Percentiles rank a stretch among this genome's conserved stretches.
Evolutionary conservation across 2,888 invertebrate genomes (phyloP).

Genomic region (Dryadula phaetusa): DNA sequence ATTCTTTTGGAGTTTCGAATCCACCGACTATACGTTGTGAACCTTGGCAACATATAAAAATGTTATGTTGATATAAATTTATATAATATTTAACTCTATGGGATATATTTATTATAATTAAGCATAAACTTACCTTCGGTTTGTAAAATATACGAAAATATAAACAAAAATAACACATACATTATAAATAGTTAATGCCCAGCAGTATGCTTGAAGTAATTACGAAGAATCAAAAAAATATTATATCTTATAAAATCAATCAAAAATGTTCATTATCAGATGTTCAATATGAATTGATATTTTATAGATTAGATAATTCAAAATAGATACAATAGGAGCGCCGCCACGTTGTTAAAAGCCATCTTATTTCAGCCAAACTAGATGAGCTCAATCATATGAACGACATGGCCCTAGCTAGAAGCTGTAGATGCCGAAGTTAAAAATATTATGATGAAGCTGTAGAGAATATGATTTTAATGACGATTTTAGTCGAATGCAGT

Average conservation of each 20-base stretch:
- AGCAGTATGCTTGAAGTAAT: slow-evolving; percentile 1
- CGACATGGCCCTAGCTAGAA: no score
- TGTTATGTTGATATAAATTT: not conserved
- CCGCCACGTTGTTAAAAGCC: not conserved
- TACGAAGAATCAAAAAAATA: slow-evolving; percentile 12
- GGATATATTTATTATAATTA: not conserved
- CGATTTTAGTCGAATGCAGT: no score
- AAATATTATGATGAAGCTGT: no score
- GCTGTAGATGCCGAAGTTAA: no score
- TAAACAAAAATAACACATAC: slow-evolving; percentile 11
- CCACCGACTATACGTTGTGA: slow-evolving; percentile 66
- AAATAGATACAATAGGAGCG: not conserved
- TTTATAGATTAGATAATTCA: slow-evolving; percentile 17
- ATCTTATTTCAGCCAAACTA: not conserved
- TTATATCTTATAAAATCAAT: slow-evolving; percentile 23
- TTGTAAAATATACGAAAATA: slow-evolving; percentile 6
- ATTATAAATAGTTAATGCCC: slow-evolving; percentile 5
- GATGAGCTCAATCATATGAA: not conserved
- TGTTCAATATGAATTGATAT: slow-evolving; percentile 13
- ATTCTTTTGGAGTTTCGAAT: slow-evolving; percentile 58
- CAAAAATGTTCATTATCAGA: slow-evolving; percentile 24
- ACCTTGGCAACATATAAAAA: not conserved
- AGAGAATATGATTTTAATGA: no score
- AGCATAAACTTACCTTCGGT: slow-evolving; percentile 12
- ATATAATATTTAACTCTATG: not conserved